A percentile compares a stretch with the other conserved stretches of the same genome.
These are phyloP conservation scores for Strigops habroptila DNA, from an alignment of 2,113 vertebrate species.

Conservation along the genomic window DNA sequence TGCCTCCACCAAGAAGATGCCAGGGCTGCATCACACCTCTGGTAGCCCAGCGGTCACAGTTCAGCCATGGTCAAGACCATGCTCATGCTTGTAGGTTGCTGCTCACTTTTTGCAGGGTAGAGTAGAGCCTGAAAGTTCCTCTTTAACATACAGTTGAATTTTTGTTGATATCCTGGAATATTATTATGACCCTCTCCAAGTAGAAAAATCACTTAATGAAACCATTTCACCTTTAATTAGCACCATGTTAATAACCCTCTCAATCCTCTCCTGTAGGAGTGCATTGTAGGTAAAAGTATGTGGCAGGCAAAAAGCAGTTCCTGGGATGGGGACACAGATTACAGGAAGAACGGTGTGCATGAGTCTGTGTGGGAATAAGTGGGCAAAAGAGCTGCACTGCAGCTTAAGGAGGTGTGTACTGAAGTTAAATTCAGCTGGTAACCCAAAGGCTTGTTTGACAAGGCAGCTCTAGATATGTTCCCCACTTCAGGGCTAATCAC, in stretches of 20 bases:
- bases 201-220: neutral
- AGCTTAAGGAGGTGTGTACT: neutral
- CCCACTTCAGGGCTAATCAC: neutral
- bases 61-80: neutral
- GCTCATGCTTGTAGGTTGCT: neutral
- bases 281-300: neutral
- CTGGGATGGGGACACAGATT: neutral
- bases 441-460: neutral
- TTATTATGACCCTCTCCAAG: neutral
- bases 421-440: neutral
- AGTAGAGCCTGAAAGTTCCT: neutral
- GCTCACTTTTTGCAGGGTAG: neutral
- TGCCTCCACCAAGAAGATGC: neutral
- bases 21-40: accelerated
- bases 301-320: neutral
- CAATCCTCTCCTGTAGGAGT: neutral
- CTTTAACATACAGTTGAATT: neutral
- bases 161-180: neutral
- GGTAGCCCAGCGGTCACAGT: neutral
- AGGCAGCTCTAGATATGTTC: neutral
- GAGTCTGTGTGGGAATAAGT: neutral
- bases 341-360: neutral
- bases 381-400: neutral
- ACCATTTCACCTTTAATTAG: neutral
- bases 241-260: neutral